Evolutionary conservation across 2,888 invertebrate species (phyloP).

Genomic region (Mechanitis messenoides): DNA sequence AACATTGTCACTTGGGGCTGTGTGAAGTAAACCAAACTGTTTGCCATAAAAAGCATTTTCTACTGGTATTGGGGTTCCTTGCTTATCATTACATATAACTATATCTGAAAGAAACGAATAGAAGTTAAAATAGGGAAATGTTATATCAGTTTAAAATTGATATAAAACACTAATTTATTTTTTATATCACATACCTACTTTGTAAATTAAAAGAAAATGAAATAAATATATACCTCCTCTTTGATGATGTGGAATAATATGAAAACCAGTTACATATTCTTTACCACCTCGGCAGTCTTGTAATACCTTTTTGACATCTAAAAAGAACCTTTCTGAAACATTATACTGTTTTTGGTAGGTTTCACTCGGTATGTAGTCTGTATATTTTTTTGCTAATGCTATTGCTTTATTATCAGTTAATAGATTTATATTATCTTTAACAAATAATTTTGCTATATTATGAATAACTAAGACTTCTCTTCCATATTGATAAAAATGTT

Average conservation of each 20-base stretch:
- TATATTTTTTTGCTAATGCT: constrained; percentile 76
- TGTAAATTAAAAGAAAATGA: constrained; percentile 7
- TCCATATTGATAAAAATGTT: constrained; percentile 59
- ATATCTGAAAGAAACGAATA: constrained; percentile 64
- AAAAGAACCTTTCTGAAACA: constrained; percentile 74
- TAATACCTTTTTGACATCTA: constrained; percentile 74
- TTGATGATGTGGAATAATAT: constrained; percentile 82
- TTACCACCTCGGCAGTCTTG: constrained; percentile 66
- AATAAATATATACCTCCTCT: constrained; percentile 68
- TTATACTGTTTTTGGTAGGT: constrained; percentile 71
- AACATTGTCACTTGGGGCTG: constrained; percentile 51
- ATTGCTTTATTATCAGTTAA: constrained; percentile 65
- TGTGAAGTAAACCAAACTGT: constrained; percentile 63
- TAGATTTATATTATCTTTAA: constrained; percentile 76
- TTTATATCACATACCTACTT: constrained; percentile 5
- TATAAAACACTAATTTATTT: constrained; percentile 3
- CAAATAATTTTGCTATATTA: constrained; percentile 77
- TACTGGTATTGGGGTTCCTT: constrained; percentile 67
- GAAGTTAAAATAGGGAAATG: background rate
- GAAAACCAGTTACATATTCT: constrained; percentile 67
- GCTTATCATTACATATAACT: constrained; percentile 75
- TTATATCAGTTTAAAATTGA: background rate
- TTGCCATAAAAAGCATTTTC: constrained; percentile 62
- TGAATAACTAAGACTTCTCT: constrained; percentile 81
- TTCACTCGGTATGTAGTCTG: constrained; percentile 76